Base-by-base conservation (phyloP, 1,140 invertebrate species). In the Magallana gigas region DNA sequence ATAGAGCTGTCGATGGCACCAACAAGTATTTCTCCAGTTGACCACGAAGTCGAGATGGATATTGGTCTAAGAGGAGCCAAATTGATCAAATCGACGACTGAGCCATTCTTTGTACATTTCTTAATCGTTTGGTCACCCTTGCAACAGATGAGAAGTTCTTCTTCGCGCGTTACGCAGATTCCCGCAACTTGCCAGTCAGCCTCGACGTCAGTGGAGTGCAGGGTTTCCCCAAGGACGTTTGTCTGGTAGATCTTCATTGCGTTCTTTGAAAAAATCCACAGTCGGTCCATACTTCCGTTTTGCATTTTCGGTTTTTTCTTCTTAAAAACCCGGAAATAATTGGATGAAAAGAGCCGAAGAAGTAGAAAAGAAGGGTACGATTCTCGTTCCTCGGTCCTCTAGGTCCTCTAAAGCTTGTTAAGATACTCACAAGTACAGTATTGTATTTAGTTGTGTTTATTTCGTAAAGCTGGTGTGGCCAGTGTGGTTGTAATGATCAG, bases 241-340 rank as follows among this genome's bases (percentile, higher is more conserved):
- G 83, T 84, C 83, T 84, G 83, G 23, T 84, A 84, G 8, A 84
- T 84, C 23, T 59, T 84, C 29, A 60, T 84, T 0, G 58, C n/a
- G 8, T n/a, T 84, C 18, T 84, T 57, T 18, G 83, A 84, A 84
- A 84, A 84, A 23, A 84, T 84, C 83, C 83, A 84, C 6, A 84
- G n/a, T 57, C 57, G 36, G 16, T 84, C 83, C 23, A 58, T 9
- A 58, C 36, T 62, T 18, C 23, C 16, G 12, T 48, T 29, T 9
- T 59, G 56, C 83, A 84, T 84, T 48, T 48, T 48, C 36, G 36
- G 36, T 48, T 48, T 48, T 48, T 48, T 48, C 36, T 48, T 48
- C 36, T 48, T 48, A 48, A 48, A 48, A 48, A 1, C 1, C 0
- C 23, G 23, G 36, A 48, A 48, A 4, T 48, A 48, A 48, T 48